Evolutionary conservation across 2,113 vertebrate species (phyloP), one percentile per base, ranked within the genome.

Genomic region (Todiramphus chloris): DNA sequence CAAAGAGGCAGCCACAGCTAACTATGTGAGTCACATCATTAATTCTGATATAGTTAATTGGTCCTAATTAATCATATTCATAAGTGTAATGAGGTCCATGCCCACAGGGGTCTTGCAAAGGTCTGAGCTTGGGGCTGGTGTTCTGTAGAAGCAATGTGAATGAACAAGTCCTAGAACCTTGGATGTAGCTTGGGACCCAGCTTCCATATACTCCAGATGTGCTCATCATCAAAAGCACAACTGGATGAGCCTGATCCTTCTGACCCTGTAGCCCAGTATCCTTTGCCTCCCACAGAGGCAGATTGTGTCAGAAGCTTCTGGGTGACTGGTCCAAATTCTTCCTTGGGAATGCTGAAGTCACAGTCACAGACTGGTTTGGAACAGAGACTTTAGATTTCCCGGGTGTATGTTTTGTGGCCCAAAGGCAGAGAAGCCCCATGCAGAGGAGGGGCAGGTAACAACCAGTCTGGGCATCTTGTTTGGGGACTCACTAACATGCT

Each of bases 51-150:
- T 50, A 81, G 69, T 78, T 96, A 94, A 96, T 87, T 95, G 69
- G 69, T 44, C 74, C 69, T 91, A 82, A 89, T 95, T 96, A 94
- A 96, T 96, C 53, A 48, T 91, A 93, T 87, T 92, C 56, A 24
- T 79, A 83, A 87, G 41, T 51, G 76, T 89, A 89, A 89, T 16
- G 66, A 96, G 60, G 66, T 60, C 60, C 51, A 90, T 92, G 80
- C 72, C 69, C 68, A 81, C 41, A 70, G 76, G 86, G 64, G 80
- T 96, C 89, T 96, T 19, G 18, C 7, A 8, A 73, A 94, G 89
- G 81, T 63, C 82, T 95, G 60, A 82, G 46, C 73, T 82, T 55
- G 16, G n/a, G 56, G 51, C 62, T 64, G 31, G 51, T 4, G 4
- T 81, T 82, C 69, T 55, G 51, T 39, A 78, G 72, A 77, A 55